Evolutionary conservation across 2,113 vertebrate species (phyloP), one percentile per base, ranked within the genome.

Genomic region (Nycticebus coucang): DNA sequence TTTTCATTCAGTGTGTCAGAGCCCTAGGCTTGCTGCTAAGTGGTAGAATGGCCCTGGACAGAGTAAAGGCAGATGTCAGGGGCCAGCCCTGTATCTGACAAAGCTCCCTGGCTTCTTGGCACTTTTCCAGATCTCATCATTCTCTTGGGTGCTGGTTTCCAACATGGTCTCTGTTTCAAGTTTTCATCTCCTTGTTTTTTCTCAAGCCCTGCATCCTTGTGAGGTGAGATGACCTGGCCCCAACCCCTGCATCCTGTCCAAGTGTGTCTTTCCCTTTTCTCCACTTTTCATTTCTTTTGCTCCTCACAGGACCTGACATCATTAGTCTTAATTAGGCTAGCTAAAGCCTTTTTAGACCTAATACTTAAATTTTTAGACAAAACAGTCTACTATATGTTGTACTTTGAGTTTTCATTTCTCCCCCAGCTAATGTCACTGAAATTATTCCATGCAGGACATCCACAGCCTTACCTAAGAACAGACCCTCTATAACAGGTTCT

Each of bases 281-380:
- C 66, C 8, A 21, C 7, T 0, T 30, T 79, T 14, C 11, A 18
- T 4, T 50, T 55, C 59, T 68, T 7, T 11, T 66, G 17, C 64
- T 30, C 57, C 55, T 89, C 57, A 30, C 3, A 41, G 68, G 55
- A 69, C 41, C 37, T 88, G 60, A 84, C 26, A 59, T 24, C 22
- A 7, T 45, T 86, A 45, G 59, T 79, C 13, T 86, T 82, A 75
- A 26, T 21, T 85, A 35, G 55, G 66, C 28, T 66, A 55, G 13
- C 19, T 30, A 88, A 80, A 84, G 26, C 37, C 45, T 80, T 93
- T 80, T 71, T 79, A 53, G 22, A 72, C 35, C 0, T 13, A 50
- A 80, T 79, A 57, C 75, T 93, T 89, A 57, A 85, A 68, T 88
- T 87, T 93, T 41, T 41, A 91, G 66, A 22, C 35, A 75, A 75